Evolutionary conservation across 2,797 vertebrate genomes (phyloP).

Genomic region (Aythya fuligula): DNA sequence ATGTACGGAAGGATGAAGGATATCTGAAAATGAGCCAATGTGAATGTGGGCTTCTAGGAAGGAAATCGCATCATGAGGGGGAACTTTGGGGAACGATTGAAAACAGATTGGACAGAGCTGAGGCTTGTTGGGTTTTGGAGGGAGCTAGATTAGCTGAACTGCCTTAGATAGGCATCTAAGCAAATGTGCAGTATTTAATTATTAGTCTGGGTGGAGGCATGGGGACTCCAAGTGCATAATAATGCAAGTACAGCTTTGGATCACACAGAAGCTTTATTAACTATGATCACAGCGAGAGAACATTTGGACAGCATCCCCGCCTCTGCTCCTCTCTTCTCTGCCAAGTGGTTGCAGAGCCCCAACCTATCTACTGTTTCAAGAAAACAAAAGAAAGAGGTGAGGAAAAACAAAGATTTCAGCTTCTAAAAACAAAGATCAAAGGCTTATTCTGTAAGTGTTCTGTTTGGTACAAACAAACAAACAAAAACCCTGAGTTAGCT

Average conservation of each 20-base stretch:
- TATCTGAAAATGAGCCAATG: neutral
- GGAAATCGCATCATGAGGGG: neutral
- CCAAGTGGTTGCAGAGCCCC: too few relatives aligned
- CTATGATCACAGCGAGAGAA: too few relatives aligned
- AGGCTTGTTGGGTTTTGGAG: neutral
- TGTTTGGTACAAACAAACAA: neutral
- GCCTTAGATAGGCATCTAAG: neutral
- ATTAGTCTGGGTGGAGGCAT: neutral
- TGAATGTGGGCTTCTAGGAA: neutral
- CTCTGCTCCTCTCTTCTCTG: too few relatives aligned
- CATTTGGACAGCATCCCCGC: too few relatives aligned
- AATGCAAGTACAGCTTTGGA: too few relatives aligned
- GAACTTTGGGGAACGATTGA: neutral
- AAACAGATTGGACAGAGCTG: neutral
- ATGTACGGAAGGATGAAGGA: neutral
- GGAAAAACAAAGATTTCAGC: neutral
- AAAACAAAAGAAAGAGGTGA: too few relatives aligned
- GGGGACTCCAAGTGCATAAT: too few relatives aligned
- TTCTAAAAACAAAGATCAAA: neutral
- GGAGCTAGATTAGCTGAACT: neutral
- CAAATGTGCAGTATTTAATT: neutral
- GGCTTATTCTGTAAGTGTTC: neutral
- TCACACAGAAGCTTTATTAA: too few relatives aligned
- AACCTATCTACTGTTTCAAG: too few relatives aligned
- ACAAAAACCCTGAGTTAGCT: neutral